A percentile compares a stretch with the other conserved stretches of the same genome.
phyloP scores from a whole-genome alignment of 1,140 invertebrate species.

The Rhynchophorus ferrugineus region DNA sequence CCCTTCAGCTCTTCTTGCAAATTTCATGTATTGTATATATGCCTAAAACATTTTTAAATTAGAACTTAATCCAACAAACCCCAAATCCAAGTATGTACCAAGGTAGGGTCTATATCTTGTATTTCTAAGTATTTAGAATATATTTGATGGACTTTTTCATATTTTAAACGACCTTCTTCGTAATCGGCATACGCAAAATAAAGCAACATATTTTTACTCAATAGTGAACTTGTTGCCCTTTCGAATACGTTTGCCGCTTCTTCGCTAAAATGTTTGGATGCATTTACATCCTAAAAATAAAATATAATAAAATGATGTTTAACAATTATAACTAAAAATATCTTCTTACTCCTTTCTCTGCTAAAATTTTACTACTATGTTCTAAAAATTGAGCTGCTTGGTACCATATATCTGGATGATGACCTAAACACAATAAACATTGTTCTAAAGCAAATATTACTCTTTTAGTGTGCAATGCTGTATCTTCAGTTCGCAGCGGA shows the following conservation, averaged over 20 bases:
- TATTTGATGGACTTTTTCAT: slow-evolving; percentile 95
- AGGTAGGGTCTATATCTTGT: slow-evolving; percentile 85
- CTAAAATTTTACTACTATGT: slow-evolving; percentile 82
- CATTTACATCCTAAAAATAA: slow-evolving; percentile 71
- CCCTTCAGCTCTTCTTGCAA: slow-evolving; percentile 91
- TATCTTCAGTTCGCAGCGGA: slow-evolving; percentile 92
- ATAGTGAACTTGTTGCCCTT: slow-evolving; percentile 75
- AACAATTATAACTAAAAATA: not conserved
- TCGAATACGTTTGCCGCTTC: slow-evolving; percentile 93
- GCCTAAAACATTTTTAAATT: slow-evolving; percentile 51
- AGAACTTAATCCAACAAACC: not conserved
- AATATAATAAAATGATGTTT: not conserved
- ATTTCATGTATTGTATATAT: slow-evolving; percentile 99
- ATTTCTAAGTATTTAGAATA: slow-evolving; percentile 89
- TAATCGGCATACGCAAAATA: slow-evolving; percentile 99
- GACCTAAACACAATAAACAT: slow-evolving; percentile 89
- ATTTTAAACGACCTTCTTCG: slow-evolving; percentile 93
- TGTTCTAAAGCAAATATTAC: slow-evolving; percentile 99
- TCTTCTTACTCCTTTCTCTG: slow-evolving; percentile 83
- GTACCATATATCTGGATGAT: slow-evolving; percentile 98
- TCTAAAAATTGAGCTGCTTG: slow-evolving; percentile 95
- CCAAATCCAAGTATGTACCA: slow-evolving; percentile 55
- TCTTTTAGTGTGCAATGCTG: slow-evolving; percentile 80
- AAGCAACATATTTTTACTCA: slow-evolving; percentile 86
- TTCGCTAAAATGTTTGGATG: slow-evolving; percentile 85